phyloP scores from a whole-genome alignment of 2,113 vertebrate genomes.

The Notechis scutatus region DNA sequence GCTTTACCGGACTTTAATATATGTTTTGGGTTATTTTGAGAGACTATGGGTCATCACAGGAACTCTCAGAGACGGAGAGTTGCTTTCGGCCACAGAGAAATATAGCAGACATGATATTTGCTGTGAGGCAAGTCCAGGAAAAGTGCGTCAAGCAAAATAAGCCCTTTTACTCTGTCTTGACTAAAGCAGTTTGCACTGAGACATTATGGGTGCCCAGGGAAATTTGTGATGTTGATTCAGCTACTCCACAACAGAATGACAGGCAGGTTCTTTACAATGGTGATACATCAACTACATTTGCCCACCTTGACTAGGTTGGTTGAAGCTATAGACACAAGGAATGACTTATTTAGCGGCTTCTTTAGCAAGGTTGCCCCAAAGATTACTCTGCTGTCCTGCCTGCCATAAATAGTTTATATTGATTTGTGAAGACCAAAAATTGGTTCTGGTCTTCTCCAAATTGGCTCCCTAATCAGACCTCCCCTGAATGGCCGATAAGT shows the following conservation, averaged over 20 bases:
- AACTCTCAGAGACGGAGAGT: background rate
- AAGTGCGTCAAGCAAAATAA: background rate
- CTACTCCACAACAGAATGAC: no score
- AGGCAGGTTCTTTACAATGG: no score
- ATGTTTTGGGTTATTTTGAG: no score
- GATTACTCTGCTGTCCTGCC: background rate
- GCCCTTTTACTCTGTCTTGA: background rate
- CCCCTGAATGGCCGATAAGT: background rate
- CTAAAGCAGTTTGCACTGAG: background rate
- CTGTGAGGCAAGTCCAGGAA: background rate
- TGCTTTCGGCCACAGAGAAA: background rate
- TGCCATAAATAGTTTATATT: background rate
- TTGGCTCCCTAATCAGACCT: background rate
- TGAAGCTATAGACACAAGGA: background rate
- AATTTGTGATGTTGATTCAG: no score
- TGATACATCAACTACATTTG: background rate
- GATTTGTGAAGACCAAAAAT: background rate
- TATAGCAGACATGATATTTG: background rate
- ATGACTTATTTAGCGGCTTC: background rate
- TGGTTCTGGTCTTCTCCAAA: background rate
- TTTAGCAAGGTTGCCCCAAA: background rate
- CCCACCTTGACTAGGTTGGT: background rate
- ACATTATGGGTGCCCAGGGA: no score
- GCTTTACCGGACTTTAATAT: no score
- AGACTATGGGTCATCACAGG: no score